Percentiles rank a stretch among this genome's conserved stretches.
phyloP scores from a whole-genome alignment of 2,797 vertebrate species.

The Onychomys arenicola region DNA sequence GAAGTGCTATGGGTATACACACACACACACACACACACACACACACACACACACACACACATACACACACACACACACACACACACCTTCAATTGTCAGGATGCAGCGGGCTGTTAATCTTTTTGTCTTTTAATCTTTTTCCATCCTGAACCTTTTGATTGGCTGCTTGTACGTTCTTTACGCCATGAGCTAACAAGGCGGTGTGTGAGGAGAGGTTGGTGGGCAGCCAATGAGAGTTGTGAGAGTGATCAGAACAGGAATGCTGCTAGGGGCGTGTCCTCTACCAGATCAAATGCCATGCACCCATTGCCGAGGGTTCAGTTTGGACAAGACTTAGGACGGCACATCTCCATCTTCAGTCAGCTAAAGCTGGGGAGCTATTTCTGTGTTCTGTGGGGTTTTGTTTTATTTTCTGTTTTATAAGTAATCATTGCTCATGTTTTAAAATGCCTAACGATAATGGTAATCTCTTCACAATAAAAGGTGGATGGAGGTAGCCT shows the following conservation, averaged over 20 bases:
- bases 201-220: conserved; percentile 50
- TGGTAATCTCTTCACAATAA: conserved; percentile 61
- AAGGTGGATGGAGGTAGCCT: conserved; percentile 64
- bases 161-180: conserved; percentile 54
- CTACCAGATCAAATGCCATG: conserved; percentile 74
- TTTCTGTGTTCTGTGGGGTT: conserved; percentile 34
- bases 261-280: conserved; percentile 64
- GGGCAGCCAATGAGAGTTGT: conserved; percentile 78
- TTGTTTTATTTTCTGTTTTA: conserved; percentile 52
- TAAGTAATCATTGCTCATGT: conserved; percentile 64
- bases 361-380: conserved; percentile 44
- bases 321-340: conserved; percentile 53
- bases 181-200: conserved; percentile 78
- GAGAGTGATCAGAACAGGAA: conserved; percentile 72
- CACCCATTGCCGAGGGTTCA: conserved; percentile 59
- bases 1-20: neutral
- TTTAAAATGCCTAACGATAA: conserved; percentile 68
- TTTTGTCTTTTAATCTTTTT: conserved; percentile 79
- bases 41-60: neutral
- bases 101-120: conserved; percentile 16
- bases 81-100: conserved; percentile 76
- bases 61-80: neutral
- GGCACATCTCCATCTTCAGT: conserved; percentile 52
- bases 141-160: conserved; percentile 76
- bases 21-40: neutral